phyloP scores from a whole-genome alignment of 2,113 vertebrate genomes.

The Gymnobelideus leadbeateri region DNA sequence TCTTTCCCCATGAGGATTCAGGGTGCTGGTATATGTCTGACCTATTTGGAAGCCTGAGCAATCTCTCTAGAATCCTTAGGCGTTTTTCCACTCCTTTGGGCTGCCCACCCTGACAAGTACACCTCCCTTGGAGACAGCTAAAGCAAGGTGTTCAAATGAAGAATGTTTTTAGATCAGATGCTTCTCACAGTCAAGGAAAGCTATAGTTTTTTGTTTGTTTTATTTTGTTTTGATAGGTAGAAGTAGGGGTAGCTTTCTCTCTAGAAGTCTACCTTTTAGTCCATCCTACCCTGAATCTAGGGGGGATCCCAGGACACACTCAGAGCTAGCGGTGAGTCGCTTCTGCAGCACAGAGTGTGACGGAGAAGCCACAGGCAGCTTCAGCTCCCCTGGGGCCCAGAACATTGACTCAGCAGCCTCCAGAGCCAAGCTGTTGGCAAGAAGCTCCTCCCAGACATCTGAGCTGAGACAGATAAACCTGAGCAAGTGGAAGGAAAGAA shows the following conservation, averaged over 20 bases:
- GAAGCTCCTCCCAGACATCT: neutral
- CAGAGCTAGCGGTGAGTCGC: neutral
- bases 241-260: neutral
- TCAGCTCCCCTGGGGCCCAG: neutral
- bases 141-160: neutral
- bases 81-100: neutral
- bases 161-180: neutral
- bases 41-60: neutral
- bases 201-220: neutral
- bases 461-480: neutral
- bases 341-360: neutral
- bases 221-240: neutral
- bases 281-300: neutral
- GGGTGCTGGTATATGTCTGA: neutral
- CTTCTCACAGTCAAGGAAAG: neutral
- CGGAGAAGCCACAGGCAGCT: neutral
- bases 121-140: neutral
- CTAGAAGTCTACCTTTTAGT: neutral
- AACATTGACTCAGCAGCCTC: constrained; percentile 4
- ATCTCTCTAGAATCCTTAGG: neutral
- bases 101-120: neutral
- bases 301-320: neutral
- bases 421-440: neutral
- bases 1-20: neutral
- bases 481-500: constrained; percentile 1